phyloP scores from a whole-genome alignment of 1,140 invertebrate species.

The Drosophila ohnishii region DNA sequence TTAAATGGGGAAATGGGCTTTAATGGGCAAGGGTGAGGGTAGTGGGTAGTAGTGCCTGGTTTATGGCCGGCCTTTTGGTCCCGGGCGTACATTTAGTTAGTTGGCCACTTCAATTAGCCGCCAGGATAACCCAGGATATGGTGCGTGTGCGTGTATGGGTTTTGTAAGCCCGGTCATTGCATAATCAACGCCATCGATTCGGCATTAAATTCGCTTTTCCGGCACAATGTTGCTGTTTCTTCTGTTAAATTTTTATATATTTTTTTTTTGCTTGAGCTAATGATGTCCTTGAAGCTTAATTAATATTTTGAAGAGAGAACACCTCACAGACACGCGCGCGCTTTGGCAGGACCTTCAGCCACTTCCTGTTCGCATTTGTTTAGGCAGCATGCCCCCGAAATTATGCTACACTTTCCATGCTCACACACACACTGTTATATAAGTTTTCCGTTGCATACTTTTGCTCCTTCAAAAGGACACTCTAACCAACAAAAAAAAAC shows the following conservation, averaged over 20 bases:
- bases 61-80: slow-evolving; percentile 31
- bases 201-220: slow-evolving; percentile 29
- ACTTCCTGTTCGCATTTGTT: slow-evolving; percentile 58
- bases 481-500: slow-evolving; percentile 19
- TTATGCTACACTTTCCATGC: slow-evolving; percentile 61
- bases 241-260: not conserved
- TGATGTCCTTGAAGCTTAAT: slow-evolving; percentile 75
- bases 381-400: slow-evolving; percentile 66
- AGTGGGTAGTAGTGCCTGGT: slow-evolving; percentile 9
- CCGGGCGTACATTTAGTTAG: slow-evolving; percentile 68
- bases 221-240: not conserved
- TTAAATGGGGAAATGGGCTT: slow-evolving; percentile 10
- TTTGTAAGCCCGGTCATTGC: slow-evolving; percentile 38
- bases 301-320: slow-evolving; percentile 33
- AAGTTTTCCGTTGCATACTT: slow-evolving; percentile 68
- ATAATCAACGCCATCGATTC: slow-evolving; percentile 57
- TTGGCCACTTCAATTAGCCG: slow-evolving; percentile 62
- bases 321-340: slow-evolving; percentile 14
- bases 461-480: slow-evolving; percentile 6
- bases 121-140: slow-evolving; percentile 15
- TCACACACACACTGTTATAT: slow-evolving; percentile 70
- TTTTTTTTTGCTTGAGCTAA: not conserved
- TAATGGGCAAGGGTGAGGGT: not conserved
- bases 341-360: slow-evolving; percentile 29
- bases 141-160: slow-evolving; percentile 10